Conservation (phyloP, 2,113 vertebrate species). For the Phalacrocorax pelagicus region DNA sequence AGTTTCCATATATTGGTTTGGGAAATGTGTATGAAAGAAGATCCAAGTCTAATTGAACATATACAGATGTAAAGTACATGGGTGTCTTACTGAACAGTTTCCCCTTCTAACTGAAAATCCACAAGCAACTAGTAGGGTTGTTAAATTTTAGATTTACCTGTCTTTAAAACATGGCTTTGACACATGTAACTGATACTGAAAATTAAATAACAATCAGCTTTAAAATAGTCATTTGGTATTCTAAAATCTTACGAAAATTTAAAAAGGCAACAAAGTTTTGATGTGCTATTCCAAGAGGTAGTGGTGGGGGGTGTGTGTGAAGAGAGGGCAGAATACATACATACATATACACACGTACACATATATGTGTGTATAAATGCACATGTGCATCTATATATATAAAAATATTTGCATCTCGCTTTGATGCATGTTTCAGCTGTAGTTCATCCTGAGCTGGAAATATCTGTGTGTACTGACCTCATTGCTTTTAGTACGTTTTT, state of each 20-base stretch:
- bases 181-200: background rate
- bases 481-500: background rate
- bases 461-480: background rate
- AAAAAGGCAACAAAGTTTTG: background rate
- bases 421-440: background rate
- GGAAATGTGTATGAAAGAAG: background rate
- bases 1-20: background rate
- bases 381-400: background rate
- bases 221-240: background rate
- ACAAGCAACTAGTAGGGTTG: fast-evolving
- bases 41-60: background rate
- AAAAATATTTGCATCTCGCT: background rate
- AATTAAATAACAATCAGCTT: background rate
- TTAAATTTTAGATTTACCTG: background rate
- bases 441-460: background rate
- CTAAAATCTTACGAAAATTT: background rate
- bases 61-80: background rate
- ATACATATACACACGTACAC: fast-evolving
- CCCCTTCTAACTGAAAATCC: background rate
- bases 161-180: background rate
- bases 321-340: background rate
- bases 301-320: background rate
- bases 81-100: background rate
- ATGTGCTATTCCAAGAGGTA: background rate
- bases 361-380: background rate